Conservation (phyloP, 2,797 vertebrate genomes). For the Crocodylus rhombifer region DNA sequence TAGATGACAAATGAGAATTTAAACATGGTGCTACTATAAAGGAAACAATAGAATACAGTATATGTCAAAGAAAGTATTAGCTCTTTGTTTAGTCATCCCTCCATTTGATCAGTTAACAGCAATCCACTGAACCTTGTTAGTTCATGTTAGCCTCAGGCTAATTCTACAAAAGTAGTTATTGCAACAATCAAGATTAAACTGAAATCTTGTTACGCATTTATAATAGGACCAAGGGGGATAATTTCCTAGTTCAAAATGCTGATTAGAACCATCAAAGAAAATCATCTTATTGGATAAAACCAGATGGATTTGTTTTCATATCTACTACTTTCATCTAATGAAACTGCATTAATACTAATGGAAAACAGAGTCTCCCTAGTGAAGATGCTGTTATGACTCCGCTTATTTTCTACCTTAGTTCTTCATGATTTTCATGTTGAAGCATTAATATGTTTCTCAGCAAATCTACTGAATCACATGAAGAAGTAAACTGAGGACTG, state of each 20-base stretch:
- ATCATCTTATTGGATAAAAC: not conserved
- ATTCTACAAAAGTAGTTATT: not conserved
- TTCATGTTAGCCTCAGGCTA: not conserved
- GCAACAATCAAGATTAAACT: not conserved
- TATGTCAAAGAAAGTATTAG: not conserved
- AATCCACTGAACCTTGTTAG: not conserved
- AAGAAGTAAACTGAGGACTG: not conserved
- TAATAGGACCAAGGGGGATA: not conserved
- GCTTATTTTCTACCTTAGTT: not conserved
- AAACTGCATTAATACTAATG: not conserved
- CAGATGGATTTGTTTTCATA: not conserved
- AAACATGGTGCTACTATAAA: not conserved
- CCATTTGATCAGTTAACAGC: not conserved
- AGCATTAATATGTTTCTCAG: not conserved
- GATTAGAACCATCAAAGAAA: not conserved
- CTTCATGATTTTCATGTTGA: not conserved
- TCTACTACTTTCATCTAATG: not conserved
- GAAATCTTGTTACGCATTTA: not conserved
- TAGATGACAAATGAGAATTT: not conserved
- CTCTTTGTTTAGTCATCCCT: not conserved
- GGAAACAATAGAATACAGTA: rapidly evolving
- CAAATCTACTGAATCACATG: not conserved
- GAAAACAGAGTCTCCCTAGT: not conserved
- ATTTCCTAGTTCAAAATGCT: not conserved
- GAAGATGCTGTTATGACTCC: not conserved